Evolutionary conservation across 2,113 vertebrate species (phyloP).

Genomic region (Lepus timidus): DNA sequence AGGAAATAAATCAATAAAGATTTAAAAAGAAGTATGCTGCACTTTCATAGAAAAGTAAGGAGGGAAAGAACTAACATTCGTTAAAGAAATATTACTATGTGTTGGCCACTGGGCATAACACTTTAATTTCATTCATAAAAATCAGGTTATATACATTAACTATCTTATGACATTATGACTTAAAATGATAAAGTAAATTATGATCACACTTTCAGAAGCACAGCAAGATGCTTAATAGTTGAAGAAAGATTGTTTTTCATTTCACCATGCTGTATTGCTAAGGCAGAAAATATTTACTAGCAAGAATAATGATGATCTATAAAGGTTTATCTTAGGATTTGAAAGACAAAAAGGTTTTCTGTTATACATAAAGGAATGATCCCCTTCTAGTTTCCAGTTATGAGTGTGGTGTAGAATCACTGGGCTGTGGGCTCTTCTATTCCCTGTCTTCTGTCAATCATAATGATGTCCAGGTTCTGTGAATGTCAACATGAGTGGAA

Average conservation of each 20-base stretch:
- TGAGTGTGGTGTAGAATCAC: neutral
- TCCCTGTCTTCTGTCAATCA: neutral
- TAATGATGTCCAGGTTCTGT: neutral
- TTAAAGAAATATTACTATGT: neutral
- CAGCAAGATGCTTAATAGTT: neutral
- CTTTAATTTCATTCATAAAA: neutral
- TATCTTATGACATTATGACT: neutral
- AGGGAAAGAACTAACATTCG: neutral
- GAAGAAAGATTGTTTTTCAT: neutral
- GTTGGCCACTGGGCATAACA: neutral
- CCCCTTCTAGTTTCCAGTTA: neutral
- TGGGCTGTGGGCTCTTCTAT: fast-evolving
- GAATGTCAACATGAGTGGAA: neutral
- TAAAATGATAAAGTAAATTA: neutral
- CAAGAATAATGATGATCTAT: slow-evolving; percentile 8
- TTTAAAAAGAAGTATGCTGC: too few species aligned
- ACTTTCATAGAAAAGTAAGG: neutral
- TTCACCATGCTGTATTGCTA: neutral
- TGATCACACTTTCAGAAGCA: neutral
- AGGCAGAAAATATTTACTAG: neutral
- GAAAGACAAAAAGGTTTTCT: neutral
- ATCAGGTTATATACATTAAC: neutral
- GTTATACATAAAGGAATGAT: neutral
- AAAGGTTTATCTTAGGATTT: neutral
- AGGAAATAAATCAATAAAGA: too few species aligned